phyloP scores from a whole-genome alignment of 23 tunicate species.

The Clavelina lepadiformis region DNA sequence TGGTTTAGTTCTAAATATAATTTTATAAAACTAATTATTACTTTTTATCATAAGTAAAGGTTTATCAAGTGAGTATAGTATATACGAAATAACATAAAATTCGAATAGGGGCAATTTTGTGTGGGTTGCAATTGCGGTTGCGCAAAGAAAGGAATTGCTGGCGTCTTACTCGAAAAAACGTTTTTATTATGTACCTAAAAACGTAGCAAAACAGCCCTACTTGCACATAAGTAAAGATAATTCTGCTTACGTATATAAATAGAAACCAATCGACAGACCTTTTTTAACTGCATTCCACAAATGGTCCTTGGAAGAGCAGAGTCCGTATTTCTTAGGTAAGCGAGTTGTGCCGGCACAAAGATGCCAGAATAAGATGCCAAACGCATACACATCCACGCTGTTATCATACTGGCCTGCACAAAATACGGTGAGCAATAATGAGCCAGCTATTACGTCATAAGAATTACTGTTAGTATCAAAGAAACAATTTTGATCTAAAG shows the following conservation, averaged over 20 bases:
- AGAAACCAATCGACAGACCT: constrained; percentile 16
- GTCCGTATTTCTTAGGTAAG: constrained; percentile 44
- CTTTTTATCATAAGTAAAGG: too few species aligned
- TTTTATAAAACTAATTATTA: too few species aligned
- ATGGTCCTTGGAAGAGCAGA: constrained; percentile 59
- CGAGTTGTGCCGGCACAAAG: constrained; percentile 52
- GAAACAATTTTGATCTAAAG: too few species aligned
- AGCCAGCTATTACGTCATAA: too few species aligned
- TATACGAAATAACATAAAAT: too few species aligned
- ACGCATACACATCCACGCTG: constrained; percentile 76
- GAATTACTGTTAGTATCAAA: too few species aligned
- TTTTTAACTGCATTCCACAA: constrained; percentile 73
- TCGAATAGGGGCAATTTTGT: too few species aligned
- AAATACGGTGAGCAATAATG: too few species aligned
- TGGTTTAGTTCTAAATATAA: too few species aligned
- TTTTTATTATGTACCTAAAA: background rate
- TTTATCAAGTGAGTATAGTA: too few species aligned
- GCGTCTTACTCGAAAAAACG: background rate
- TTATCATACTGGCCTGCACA: constrained; percentile 44
- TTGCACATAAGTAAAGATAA: background rate
- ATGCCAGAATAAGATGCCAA: constrained; percentile 79
- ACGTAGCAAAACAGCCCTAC: background rate
- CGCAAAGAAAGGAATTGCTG: too few species aligned
- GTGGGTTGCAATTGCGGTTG: too few species aligned
- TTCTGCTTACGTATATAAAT: background rate